These are phyloP conservation scores for Odontocolon sp. DNA, from an alignment of 2,888 invertebrate species.

Conservation along the genomic window DNA sequence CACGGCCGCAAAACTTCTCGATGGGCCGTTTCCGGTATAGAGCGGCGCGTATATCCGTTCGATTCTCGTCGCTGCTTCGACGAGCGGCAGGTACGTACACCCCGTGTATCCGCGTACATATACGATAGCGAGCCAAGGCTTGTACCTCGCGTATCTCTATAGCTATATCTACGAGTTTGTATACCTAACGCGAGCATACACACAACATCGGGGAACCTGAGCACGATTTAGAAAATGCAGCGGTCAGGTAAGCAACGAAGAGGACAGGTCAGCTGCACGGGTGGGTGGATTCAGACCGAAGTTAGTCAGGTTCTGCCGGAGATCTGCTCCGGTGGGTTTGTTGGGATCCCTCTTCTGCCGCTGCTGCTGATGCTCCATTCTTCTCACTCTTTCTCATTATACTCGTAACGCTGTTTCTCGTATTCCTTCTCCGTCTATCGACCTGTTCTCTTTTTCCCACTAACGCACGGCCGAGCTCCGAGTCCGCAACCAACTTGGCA, in stretches of 20 bases:
- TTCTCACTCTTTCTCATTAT: neutral
- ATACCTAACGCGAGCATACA: neutral
- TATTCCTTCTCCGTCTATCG: neutral
- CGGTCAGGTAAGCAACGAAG: constrained; percentile 65
- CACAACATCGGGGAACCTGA: constrained; percentile 24
- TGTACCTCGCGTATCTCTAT: neutral
- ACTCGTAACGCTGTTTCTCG: constrained; percentile 15
- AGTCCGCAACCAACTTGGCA: constrained; percentile 34
- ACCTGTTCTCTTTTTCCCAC: constrained; percentile 27
- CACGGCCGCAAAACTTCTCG: constrained; percentile 51
- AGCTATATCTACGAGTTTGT: neutral
- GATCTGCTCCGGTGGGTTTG: constrained; percentile 75
- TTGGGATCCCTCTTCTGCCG: constrained; percentile 53
- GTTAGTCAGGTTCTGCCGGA: constrained; percentile 73
- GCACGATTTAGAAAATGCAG: constrained; percentile 62
- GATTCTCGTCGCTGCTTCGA: constrained; percentile 38
- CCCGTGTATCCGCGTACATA: neutral
- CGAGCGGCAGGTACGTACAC: neutral
- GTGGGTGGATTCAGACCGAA: constrained; percentile 70
- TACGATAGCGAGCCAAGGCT: neutral
- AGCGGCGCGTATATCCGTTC: constrained; percentile 55
- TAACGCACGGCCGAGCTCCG: constrained; percentile 16
- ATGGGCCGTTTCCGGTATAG: constrained; percentile 52
- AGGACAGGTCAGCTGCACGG: constrained; percentile 72
- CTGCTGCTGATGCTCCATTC: constrained; percentile 39